A percentile compares a stretch with the other conserved stretches of the same genome.
phyloP scores from a whole-genome alignment of 2,113 vertebrate species.

The Cricetomys ansorgei region DNA sequence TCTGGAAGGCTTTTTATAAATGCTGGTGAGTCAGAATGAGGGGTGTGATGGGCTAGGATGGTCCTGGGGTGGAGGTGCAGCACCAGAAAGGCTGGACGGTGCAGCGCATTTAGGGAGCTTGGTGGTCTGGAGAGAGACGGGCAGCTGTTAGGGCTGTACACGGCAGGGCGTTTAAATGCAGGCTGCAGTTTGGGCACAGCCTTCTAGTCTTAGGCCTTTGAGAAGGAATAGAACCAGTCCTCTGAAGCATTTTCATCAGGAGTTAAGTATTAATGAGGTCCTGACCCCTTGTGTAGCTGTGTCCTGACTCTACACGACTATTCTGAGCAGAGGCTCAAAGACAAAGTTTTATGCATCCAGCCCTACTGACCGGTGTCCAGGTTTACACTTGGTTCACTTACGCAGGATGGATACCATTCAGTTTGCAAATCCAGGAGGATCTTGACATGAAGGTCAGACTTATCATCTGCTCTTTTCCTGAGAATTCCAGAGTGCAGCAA shows the following conservation, averaged over 20 bases:
- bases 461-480: not conserved
- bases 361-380: not conserved
- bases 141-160: rapidly evolving
- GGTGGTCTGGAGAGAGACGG: rapidly evolving
- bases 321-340: not conserved
- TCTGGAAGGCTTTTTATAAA: not conserved
- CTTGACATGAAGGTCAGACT: not conserved
- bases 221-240: not conserved
- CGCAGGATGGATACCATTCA: not conserved
- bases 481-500: not conserved
- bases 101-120: rapidly evolving
- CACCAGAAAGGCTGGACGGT: rapidly evolving
- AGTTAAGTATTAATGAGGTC: not conserved
- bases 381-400: rapidly evolving
- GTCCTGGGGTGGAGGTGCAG: rapidly evolving
- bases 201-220: not conserved
- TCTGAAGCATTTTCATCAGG: not conserved
- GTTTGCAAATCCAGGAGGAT: not conserved
- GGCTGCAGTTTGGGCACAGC: not conserved
- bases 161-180: not conserved
- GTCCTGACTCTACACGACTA: not conserved
- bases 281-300: not conserved
- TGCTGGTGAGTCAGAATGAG: rapidly evolving
- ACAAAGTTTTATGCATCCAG: too few species aligned
- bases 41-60: rapidly evolving